Conservation (phyloP, 2,113 vertebrate species). For the Lepidiolamprologus cunningtoni region DNA sequence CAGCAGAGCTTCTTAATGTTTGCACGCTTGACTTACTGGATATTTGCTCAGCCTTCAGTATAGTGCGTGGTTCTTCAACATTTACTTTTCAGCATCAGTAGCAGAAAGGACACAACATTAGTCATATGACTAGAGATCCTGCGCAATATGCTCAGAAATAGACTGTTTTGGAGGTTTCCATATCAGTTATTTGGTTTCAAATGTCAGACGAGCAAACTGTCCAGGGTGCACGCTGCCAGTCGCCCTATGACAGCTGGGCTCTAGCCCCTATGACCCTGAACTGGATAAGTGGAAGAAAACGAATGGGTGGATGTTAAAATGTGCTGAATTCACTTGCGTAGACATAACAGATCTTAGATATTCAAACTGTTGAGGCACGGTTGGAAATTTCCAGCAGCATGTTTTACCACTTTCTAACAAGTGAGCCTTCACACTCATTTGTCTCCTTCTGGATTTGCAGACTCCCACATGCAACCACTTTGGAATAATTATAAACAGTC, state of each 20-base stretch:
- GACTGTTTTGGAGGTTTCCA: background rate
- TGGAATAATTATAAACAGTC: background rate
- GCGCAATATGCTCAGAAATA: background rate
- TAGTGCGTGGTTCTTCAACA: background rate
- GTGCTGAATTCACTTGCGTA: background rate
- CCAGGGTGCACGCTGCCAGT: background rate
- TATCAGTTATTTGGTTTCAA: background rate
- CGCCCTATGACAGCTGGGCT: background rate
- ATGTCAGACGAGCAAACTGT: background rate
- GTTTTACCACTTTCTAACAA: constrained; percentile 5
- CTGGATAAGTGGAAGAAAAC: background rate
- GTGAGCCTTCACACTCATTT: background rate
- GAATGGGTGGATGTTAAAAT: background rate
- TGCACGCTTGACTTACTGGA: background rate
- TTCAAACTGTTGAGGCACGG: background rate
- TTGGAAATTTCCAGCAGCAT: background rate
- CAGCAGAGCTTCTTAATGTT: background rate
- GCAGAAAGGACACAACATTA: background rate
- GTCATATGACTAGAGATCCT: background rate
- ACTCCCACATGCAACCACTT: background rate
- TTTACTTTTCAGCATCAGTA: constrained; percentile 18
- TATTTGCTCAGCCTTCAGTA: constrained; percentile 20
- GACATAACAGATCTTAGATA: background rate
- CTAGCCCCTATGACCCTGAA: background rate
- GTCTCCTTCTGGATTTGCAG: background rate